A percentile compares a stretch with the other conserved stretches of the same genome.
Evolutionary conservation across 2,888 invertebrate genomes (phyloP).

Genomic region (Steinernema hermaphroditum): DNA sequence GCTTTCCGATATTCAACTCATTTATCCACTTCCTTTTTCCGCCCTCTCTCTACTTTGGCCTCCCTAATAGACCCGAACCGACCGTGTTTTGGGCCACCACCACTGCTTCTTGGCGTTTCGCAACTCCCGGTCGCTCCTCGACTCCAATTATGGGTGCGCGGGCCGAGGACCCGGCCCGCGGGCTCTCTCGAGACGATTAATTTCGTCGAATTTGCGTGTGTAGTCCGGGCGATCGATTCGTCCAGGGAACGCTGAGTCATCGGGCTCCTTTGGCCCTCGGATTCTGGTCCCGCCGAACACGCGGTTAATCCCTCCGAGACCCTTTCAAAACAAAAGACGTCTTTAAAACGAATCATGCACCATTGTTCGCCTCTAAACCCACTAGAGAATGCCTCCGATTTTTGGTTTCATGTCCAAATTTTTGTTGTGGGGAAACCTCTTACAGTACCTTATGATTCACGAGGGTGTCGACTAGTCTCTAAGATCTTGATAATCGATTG

Average conservation of each 20-base stretch:
- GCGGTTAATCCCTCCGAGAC: slow-evolving; percentile 20
- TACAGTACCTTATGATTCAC: too few relatives aligned
- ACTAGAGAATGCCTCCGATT: too few relatives aligned
- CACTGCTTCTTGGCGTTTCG: slow-evolving; percentile 1
- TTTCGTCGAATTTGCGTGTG: slow-evolving; percentile 25
- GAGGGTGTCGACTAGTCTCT: too few relatives aligned
- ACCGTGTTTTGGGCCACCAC: not conserved
- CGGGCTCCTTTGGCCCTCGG: not conserved
- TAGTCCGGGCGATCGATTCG: slow-evolving; percentile 10
- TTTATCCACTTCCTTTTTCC: not conserved
- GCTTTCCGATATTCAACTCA: slow-evolving; percentile 24
- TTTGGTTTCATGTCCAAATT: too few relatives aligned
- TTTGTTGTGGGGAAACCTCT: too few relatives aligned
- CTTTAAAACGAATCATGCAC: too few relatives aligned
- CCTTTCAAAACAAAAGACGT: too few relatives aligned
- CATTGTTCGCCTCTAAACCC: too few relatives aligned
- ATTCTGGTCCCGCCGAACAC: not conserved
- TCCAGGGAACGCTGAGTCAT: slow-evolving; percentile 19
- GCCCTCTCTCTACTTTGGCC: not conserved
- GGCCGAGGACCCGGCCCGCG: slow-evolving; percentile 21
- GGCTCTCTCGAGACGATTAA: slow-evolving; percentile 29
- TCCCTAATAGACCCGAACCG: not conserved
- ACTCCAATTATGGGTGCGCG: slow-evolving; percentile 18
- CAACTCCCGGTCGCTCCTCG: not conserved
- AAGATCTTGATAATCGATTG: too few relatives aligned